A percentile compares a stretch with the other conserved stretches of the same genome.
Evolutionary conservation across 2,113 vertebrate genomes (phyloP).

Genomic region (Phoenicopterus ruber): DNA sequence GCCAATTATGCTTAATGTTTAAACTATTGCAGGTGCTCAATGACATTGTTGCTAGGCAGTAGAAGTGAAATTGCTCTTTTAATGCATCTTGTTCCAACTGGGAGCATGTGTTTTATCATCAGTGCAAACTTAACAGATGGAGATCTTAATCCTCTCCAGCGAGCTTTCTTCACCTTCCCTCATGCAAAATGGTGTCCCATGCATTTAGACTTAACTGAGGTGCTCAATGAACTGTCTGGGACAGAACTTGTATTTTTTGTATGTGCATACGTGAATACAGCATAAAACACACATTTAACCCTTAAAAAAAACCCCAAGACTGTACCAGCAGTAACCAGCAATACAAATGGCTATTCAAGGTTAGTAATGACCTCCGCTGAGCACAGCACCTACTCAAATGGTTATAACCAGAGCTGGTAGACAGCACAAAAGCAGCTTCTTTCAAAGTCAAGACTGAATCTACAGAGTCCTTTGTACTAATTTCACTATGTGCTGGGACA

Average conservation of each 20-base stretch:
- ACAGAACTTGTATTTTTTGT: neutral
- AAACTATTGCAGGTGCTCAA: slow-evolving; percentile 83
- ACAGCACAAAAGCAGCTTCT: neutral
- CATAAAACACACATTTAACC: neutral
- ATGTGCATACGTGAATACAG: neutral
- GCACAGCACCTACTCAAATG: neutral
- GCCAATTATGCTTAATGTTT: slow-evolving; percentile 84
- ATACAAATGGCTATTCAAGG: neutral
- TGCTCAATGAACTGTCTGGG: neutral
- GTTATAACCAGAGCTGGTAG: neutral
- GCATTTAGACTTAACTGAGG: neutral
- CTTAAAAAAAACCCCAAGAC: neutral
- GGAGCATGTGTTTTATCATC: slow-evolving; percentile 66
- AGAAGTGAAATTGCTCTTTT: slow-evolving; percentile 74
- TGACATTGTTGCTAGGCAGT: slow-evolving; percentile 80
- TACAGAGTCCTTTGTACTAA: neutral
- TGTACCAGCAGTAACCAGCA: neutral
- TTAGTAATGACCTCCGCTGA: neutral
- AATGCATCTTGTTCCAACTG: slow-evolving; percentile 69
- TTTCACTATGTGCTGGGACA: neutral
- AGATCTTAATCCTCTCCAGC: slow-evolving; percentile 47
- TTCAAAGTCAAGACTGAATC: neutral
- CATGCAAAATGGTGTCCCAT: neutral
- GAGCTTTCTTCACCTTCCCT: neutral
- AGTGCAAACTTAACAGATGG: slow-evolving; percentile 70